These are phyloP conservation scores for Melanotus villosus DNA, from an alignment of 2,888 invertebrate species.

Conservation along the genomic window DNA sequence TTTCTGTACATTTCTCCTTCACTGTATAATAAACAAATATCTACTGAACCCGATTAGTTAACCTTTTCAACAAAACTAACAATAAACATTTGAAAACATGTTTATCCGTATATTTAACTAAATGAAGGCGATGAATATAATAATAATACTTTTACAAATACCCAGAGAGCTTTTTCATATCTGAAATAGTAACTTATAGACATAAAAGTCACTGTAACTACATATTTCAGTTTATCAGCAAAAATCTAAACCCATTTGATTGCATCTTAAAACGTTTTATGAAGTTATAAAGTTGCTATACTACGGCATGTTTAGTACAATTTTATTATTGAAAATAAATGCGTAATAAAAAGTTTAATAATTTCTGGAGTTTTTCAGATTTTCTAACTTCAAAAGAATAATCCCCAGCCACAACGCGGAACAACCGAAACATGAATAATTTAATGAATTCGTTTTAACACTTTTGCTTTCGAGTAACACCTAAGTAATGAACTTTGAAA, in stretches of 20 bases:
- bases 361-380: background rate
- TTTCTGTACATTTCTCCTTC: too few species aligned
- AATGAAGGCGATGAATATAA: too few species aligned
- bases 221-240: slow-evolving; percentile 37
- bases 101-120: too few species aligned
- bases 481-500: too few species aligned
- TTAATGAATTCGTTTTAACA: background rate
- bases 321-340: slow-evolving; percentile 40
- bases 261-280: slow-evolving; percentile 39
- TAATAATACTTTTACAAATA: too few species aligned
- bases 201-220: slow-evolving; percentile 26
- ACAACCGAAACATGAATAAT: background rate
- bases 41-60: too few species aligned
- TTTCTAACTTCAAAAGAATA: background rate
- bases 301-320: slow-evolving; percentile 32
- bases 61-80: too few species aligned
- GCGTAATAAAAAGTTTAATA: slow-evolving; percentile 33
- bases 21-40: too few species aligned
- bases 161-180: background rate
- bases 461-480: too few species aligned
- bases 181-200: slow-evolving; percentile 14
- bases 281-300: slow-evolving; percentile 30
- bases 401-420: background rate
- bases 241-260: slow-evolving; percentile 37
- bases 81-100: too few species aligned